A percentile compares a stretch with the other conserved stretches of the same genome.
Evolutionary conservation across 2,888 invertebrate genomes (phyloP).

Genomic region (Sarcophaga variegata): DNA sequence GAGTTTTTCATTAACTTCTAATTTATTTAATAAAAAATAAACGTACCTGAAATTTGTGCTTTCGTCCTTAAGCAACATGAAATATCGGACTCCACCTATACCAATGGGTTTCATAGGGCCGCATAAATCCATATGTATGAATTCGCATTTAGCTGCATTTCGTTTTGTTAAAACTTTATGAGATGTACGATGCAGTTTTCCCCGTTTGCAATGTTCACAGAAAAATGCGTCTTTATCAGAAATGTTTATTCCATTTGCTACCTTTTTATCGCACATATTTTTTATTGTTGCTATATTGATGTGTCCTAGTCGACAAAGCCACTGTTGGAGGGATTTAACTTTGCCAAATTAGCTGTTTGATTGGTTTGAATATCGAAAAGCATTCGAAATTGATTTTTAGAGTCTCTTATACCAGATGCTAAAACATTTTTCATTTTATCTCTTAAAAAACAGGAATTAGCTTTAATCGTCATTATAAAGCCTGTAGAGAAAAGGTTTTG

Average conservation of each 20-base stretch:
- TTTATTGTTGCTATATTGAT: slow-evolving; percentile 49
- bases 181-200: slow-evolving; percentile 53
- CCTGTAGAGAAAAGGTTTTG: slow-evolving; percentile 69
- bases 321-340: slow-evolving; percentile 44
- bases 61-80: slow-evolving; percentile 68
- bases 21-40: slow-evolving; percentile 53
- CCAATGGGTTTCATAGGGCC: slow-evolving; percentile 57
- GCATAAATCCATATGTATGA: slow-evolving; percentile 63
- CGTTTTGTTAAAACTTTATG: slow-evolving; percentile 25
- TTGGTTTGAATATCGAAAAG: slow-evolving; percentile 23
- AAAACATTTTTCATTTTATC: slow-evolving; percentile 38
- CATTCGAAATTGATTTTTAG: slow-evolving; percentile 50
- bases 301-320: slow-evolving; percentile 46
- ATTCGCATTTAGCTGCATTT: slow-evolving; percentile 48
- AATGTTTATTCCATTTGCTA: slow-evolving; percentile 41
- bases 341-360: slow-evolving; percentile 37
- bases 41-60: slow-evolving; percentile 56
- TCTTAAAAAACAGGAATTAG: slow-evolving; percentile 22
- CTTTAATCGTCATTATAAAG: slow-evolving; percentile 38
- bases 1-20: slow-evolving; percentile 38
- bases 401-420: slow-evolving; percentile 43
- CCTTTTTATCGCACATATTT: slow-evolving; percentile 45
- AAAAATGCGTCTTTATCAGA: slow-evolving; percentile 30
- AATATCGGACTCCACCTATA: slow-evolving; percentile 60
- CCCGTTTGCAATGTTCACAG: slow-evolving; percentile 52